Evolutionary conservation across 2,113 vertebrate genomes (phyloP).

Genomic region (Beaufortia kweichowensis): DNA sequence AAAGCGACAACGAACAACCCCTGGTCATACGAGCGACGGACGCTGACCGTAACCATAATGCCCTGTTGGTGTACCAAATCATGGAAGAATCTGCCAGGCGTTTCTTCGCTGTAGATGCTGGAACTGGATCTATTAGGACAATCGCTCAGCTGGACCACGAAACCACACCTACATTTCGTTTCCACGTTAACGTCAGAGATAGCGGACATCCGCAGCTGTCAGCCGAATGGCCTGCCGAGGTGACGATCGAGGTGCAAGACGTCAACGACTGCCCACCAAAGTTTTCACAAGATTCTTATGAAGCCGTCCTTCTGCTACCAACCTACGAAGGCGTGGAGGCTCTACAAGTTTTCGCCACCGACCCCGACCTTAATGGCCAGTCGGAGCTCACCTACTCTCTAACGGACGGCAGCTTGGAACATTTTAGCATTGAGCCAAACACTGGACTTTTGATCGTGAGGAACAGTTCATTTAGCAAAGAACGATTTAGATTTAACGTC

Average conservation of each 20-base stretch:
- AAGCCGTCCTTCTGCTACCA: conserved; percentile 87
- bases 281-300: conserved; percentile 87
- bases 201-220: conserved; percentile 89
- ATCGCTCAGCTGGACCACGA: conserved; percentile 92
- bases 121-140: conserved; percentile 92
- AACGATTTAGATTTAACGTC: conserved; percentile 85
- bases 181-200: conserved; percentile 92
- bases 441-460: conserved; percentile 87
- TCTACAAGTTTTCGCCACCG: conserved; percentile 85
- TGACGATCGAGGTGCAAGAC: conserved; percentile 89
- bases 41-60: conserved; percentile 91
- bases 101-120: conserved; percentile 93
- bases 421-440: conserved; percentile 83
- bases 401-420: conserved; percentile 81
- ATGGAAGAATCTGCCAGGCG: conserved; percentile 91
- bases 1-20: conserved; percentile 78
- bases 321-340: conserved; percentile 91
- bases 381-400: conserved; percentile 86
- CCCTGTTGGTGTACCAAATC: conserved; percentile 91
- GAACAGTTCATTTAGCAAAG: conserved; percentile 88
- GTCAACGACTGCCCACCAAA: conserved; percentile 92
- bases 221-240: conserved; percentile 88
- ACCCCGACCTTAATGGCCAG: conserved; percentile 87
- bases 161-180: conserved; percentile 84
- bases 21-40: conserved; percentile 89